phyloP scores from a whole-genome alignment of 2,113 vertebrate genomes.

The Sorex araneus region DNA sequence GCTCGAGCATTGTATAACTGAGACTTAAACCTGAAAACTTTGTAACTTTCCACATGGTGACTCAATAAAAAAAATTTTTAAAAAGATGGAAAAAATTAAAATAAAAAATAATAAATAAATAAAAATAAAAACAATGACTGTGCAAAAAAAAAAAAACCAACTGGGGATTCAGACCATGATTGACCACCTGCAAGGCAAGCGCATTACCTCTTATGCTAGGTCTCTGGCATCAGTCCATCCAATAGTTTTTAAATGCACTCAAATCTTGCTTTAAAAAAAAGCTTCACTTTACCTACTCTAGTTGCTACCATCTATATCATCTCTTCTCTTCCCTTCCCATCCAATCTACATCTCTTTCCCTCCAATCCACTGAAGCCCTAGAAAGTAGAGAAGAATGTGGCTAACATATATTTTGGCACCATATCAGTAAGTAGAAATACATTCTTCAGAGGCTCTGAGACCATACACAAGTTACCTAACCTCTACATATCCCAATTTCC shows the following conservation, averaged over 20 bases:
- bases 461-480: not conserved
- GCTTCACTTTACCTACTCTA: not conserved
- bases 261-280: not conserved
- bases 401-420: slow-evolving; percentile 32
- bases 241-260: not conserved
- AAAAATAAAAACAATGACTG: too few species aligned
- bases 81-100: too few species aligned
- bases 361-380: not conserved
- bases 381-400: not conserved
- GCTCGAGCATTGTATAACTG: too few species aligned
- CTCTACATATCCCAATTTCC: slow-evolving; percentile 3
- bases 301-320: not conserved
- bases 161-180: too few species aligned
- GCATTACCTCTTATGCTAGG: too few species aligned
- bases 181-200: too few species aligned
- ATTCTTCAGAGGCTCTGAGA: not conserved
- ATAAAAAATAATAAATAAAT: too few species aligned
- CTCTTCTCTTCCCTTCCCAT: too few species aligned
- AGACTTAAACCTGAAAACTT: too few species aligned
- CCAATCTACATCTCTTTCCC: not conserved
- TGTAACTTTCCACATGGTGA: too few species aligned
- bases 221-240: not conserved
- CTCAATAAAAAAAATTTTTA: too few species aligned
- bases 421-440: not conserved
- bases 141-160: too few species aligned